These are phyloP conservation scores for Brachionus paranguensis DNA, from an alignment of 1,140 invertebrate species.

Conservation along the genomic window DNA sequence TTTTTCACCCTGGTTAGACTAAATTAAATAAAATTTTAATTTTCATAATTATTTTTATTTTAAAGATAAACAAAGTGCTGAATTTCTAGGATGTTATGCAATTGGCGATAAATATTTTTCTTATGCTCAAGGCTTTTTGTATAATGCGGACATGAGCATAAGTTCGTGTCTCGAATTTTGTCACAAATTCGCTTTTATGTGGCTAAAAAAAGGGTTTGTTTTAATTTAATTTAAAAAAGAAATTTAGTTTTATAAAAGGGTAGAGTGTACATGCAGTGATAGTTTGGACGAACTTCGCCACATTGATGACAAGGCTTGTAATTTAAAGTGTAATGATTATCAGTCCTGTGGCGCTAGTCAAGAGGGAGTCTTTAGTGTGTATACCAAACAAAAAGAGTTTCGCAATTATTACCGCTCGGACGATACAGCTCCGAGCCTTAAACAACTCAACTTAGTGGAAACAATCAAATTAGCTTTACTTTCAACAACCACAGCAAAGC, in stretches of 20 bases:
- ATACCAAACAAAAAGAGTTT: neutral
- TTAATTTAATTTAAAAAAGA: neutral
- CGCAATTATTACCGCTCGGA: neutral
- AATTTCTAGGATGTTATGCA: neutral
- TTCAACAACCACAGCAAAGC: neutral
- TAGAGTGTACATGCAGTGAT: neutral
- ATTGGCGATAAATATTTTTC: neutral
- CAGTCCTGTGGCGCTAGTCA: neutral
- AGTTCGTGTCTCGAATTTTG: neutral
- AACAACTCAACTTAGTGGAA: neutral
- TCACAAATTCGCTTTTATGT: neutral
- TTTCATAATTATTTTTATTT: neutral
- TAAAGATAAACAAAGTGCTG: neutral
- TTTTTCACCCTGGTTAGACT: neutral
- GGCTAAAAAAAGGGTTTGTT: conserved; percentile 12
- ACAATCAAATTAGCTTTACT: neutral
- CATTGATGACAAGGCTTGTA: neutral
- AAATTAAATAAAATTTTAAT: neutral
- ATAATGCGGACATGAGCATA: neutral
- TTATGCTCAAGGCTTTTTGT: neutral
- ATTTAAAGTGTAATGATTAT: conserved; percentile 3
- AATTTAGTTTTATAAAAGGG: neutral
- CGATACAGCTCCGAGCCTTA: neutral
- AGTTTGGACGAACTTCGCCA: neutral
- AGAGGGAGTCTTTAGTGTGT: conserved; percentile 1